These are phyloP conservation scores for Bembecia ichneumoniformis DNA, from an alignment of 2,888 invertebrate genomes.

Conservation along the genomic window DNA sequence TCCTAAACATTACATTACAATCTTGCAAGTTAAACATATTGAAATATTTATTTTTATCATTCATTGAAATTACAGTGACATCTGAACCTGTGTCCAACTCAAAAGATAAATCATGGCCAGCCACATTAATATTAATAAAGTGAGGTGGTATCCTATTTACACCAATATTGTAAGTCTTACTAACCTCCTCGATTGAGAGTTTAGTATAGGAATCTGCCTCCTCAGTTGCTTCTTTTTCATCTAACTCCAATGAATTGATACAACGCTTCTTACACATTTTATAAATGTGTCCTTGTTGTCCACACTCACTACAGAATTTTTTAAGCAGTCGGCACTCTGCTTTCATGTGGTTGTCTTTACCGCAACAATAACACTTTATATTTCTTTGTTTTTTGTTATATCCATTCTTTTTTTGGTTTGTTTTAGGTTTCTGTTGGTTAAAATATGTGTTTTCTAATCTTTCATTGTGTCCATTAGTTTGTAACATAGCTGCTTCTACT, in stretches of 20 bases:
- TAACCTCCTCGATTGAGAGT: too few relatives aligned
- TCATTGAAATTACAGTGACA: background rate
- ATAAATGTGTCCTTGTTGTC: constrained; percentile 3
- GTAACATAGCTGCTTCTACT: background rate
- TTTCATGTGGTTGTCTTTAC: constrained; percentile 3
- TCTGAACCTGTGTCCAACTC: background rate
- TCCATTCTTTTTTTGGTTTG: too few relatives aligned
- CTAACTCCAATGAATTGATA: background rate
- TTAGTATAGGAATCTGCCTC: too few relatives aligned
- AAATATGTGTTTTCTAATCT: background rate
- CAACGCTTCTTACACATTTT: constrained; percentile 3
- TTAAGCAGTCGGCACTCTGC: constrained; percentile 3
- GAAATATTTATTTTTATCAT: background rate
- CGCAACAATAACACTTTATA: constrained; percentile 3
- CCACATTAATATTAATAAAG: too few relatives aligned
- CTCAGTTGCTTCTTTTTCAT: background rate
- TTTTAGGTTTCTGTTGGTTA: background rate
- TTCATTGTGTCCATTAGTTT: background rate
- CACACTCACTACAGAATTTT: constrained; percentile 9
- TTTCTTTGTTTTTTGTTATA: background rate
- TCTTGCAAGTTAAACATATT: background rate
- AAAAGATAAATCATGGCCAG: too few relatives aligned
- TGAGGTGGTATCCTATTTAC: constrained; percentile 5
- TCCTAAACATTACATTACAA: background rate
- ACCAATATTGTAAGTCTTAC: too few relatives aligned